Evolutionary conservation across 1,140 invertebrate species (phyloP).

Genomic region (Drosophila pachea): DNA sequence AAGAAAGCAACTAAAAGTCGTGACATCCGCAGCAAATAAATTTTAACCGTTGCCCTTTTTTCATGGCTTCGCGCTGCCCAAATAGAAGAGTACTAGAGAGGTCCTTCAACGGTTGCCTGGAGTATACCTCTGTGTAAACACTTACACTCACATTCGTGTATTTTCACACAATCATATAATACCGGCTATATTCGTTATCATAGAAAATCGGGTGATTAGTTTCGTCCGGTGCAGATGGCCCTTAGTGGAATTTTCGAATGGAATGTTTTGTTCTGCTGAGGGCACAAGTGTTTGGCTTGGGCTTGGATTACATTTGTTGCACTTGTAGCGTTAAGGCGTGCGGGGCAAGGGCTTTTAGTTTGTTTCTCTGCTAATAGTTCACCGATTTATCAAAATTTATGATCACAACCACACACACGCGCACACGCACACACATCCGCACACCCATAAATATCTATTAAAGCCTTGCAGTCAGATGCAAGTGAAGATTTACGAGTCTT

Average conservation of each 20-base stretch:
- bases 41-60: conserved; percentile 62
- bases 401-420: conserved; percentile 22
- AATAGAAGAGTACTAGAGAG: conserved; percentile 18
- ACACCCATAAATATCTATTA: conserved; percentile 71
- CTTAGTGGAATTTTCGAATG: not conserved
- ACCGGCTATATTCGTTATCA: no score
- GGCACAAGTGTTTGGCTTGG: conserved; percentile 59
- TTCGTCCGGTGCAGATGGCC: not conserved
- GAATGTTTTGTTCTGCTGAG: conserved; percentile 48
- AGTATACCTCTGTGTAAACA: no score
- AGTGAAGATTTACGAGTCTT: conserved; percentile 71
- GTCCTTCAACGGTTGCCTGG: no score
- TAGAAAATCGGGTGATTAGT: not conserved
- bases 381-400: conserved; percentile 71
- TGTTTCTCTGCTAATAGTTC: conserved; percentile 35
- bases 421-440: conserved; percentile 12
- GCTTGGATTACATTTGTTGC: conserved; percentile 18
- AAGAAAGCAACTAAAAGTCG: conserved; percentile 67
- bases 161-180: no score
- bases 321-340: conserved; percentile 42
- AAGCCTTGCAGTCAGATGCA: conserved; percentile 60
- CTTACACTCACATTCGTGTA: no score
- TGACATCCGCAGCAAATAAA: conserved; percentile 69
- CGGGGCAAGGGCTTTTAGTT: conserved; percentile 51
- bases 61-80: conserved; percentile 50